Percentiles rank a stretch among this genome's conserved stretches.
These are phyloP conservation scores for pig (Sus scrofa) DNA, from an alignment of 2,113 vertebrate species.

Conservation along the genomic window DNA sequence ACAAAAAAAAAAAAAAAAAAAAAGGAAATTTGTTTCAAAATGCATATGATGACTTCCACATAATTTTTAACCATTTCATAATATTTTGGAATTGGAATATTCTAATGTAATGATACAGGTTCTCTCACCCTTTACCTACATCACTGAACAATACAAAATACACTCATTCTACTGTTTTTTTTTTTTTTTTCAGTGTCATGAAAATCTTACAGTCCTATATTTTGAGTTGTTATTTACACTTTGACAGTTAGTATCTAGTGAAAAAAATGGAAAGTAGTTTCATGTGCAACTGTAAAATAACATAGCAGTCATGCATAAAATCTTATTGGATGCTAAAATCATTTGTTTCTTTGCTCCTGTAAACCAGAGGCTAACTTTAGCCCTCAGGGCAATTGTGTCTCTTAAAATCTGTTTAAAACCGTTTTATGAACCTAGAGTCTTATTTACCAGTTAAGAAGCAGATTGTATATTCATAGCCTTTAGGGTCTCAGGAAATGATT, in stretches of 20 bases:
- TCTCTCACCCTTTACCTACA: not conserved
- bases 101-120: not conserved
- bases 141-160: not conserved
- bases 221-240: not conserved
- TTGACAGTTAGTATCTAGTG: not conserved
- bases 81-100: not conserved
- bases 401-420: not conserved
- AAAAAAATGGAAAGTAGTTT: constrained; percentile 38
- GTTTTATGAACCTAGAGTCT: not conserved
- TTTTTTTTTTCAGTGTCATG: not conserved
- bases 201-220: not conserved
- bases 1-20: too few relatives aligned
- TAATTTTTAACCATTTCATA: not conserved
- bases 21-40: constrained; percentile 32
- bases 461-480: constrained; percentile 6
- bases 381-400: not conserved
- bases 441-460: not conserved
- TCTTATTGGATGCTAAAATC: not conserved
- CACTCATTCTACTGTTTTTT: not conserved
- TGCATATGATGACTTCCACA: not conserved
- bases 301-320: constrained; percentile 19
- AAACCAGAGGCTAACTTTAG: constrained; percentile 16
- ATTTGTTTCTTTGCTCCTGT: constrained; percentile 38
- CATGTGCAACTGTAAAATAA: not conserved
- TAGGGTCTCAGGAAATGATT: constrained; percentile 15